Evolutionary conservation across 2,888 invertebrate genomes (phyloP).

Genomic region (Chaetogeoica ovagalla): DNA sequence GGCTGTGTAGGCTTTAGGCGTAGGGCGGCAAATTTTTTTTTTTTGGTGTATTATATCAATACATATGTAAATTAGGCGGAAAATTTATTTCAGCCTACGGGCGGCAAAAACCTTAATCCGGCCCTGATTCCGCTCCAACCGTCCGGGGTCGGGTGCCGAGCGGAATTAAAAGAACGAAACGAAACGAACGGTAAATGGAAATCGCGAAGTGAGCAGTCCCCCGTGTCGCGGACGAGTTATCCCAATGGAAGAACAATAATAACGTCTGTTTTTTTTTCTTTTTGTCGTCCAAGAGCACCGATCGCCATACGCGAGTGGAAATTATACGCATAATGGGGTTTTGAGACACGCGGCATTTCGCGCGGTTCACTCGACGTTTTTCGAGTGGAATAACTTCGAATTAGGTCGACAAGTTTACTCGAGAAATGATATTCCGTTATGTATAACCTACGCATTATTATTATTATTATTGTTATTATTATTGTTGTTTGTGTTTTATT

Average conservation of each 20-base stretch:
- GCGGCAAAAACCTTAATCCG: too few species aligned
- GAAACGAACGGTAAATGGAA: slow-evolving; percentile 19
- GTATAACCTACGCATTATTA: neutral
- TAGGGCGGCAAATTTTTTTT: too few species aligned
- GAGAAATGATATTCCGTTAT: slow-evolving; percentile 1
- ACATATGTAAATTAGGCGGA: too few species aligned
- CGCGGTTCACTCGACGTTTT: slow-evolving; percentile 11
- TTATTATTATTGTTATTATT: too few species aligned
- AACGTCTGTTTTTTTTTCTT: neutral
- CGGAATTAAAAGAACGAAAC: neutral
- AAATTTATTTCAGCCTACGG: too few species aligned
- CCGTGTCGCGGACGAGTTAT: slow-evolving; percentile 30
- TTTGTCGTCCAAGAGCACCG: slow-evolving; percentile 16
- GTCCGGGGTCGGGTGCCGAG: too few species aligned
- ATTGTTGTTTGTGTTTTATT: slow-evolving; percentile 1
- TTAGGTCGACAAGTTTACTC: slow-evolving; percentile 29
- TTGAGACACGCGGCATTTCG: neutral
- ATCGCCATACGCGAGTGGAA: slow-evolving; percentile 1
- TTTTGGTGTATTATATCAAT: too few species aligned
- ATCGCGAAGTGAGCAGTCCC: slow-evolving; percentile 25
- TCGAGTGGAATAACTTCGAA: slow-evolving; percentile 33
- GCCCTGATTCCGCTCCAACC: too few species aligned
- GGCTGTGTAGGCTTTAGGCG: too few species aligned
- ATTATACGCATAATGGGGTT: slow-evolving; percentile 2
- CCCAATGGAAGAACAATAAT: slow-evolving; percentile 28